Base-by-base conservation (phyloP, 2,888 invertebrate genomes). In the Hedychridium roseum region DNA sequence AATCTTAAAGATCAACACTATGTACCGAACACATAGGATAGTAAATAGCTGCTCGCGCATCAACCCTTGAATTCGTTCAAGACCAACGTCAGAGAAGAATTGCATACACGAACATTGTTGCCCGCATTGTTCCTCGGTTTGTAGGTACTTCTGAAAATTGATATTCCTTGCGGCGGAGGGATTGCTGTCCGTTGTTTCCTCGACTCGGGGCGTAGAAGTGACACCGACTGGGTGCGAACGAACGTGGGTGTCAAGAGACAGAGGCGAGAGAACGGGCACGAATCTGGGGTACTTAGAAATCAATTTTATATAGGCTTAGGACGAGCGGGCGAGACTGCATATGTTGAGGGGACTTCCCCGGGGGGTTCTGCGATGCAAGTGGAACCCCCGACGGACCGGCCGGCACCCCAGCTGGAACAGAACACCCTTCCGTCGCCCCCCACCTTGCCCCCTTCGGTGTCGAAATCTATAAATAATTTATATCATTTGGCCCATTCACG, bases 391-490 rank as follows among this genome's bases (percentile, higher is more conserved):
- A 61, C 72, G 68, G 67, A 59, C n/a, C n/a, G n/a, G n/a, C n/a
- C 60, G 50, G 54, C 66, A 65, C 73, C 73, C 75, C 65, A 66
- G 37, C 50, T 56, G 54, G 54, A 64, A 60, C 61, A 54, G 60
- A 34, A 44, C 57, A 44, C 47, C 41, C 62, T 50, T 38, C n/a
- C 48, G 36, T 43, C 32, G 14, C 50, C 35, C 49, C 45, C 50
- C 52, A 54, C 48, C 57, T 51, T 43, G 49, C 53, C 64, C 66
- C 63, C 58, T 59, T 57, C 65, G 74, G 76, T 76, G 77, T 76
- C 74, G 76, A 77, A 76, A 77, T 76, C 77, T 69, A 77, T 77
- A 77, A 77, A 77, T 77, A 76, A 77, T 77, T 77, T 77, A 77
- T 77, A 76, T 76, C 76, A 76, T 77, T 77, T 76, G 76, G 71